These are phyloP conservation scores for Galago senegalensis DNA, from an alignment of 2,797 vertebrate species.

Conservation along the genomic window DNA sequence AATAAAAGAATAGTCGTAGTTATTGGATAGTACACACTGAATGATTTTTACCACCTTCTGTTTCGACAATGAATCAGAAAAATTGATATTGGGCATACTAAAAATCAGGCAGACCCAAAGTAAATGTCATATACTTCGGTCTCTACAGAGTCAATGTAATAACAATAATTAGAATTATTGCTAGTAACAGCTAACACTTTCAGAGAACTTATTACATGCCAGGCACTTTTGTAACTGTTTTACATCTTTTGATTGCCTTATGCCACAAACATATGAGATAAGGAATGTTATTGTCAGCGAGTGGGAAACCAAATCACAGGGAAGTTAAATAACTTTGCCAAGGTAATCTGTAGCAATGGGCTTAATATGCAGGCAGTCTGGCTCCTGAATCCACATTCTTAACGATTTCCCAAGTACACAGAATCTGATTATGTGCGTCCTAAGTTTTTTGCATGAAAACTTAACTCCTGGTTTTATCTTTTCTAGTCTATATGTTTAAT, in stretches of 20 bases:
- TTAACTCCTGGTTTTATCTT: neutral
- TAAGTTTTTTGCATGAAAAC: neutral
- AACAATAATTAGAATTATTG: slow-evolving; percentile 24
- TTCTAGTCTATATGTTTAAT: neutral
- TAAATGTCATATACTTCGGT: slow-evolving; percentile 3
- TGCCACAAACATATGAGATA: neutral
- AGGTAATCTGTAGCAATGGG: neutral
- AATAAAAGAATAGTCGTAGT: slow-evolving; percentile 23
- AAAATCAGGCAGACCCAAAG: slow-evolving; percentile 35
- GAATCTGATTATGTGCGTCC: neutral
- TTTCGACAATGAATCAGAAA: slow-evolving; percentile 48
- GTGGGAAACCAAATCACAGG: neutral
- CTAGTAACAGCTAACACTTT: neutral
- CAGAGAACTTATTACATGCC: neutral
- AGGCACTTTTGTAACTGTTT: neutral
- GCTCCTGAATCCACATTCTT: neutral
- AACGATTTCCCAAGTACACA: neutral
- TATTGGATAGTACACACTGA: slow-evolving; percentile 26
- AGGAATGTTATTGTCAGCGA: neutral
- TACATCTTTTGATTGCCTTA: slow-evolving; percentile 36
- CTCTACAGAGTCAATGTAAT: slow-evolving; percentile 19
- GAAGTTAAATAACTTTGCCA: slow-evolving; percentile 7
- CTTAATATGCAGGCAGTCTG: neutral
- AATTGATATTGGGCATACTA: neutral
- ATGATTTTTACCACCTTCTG: neutral